Evolutionary conservation across 2,888 invertebrate species (phyloP), one percentile per base, ranked within the genome.

Genomic region (Apotomis turbidana): DNA sequence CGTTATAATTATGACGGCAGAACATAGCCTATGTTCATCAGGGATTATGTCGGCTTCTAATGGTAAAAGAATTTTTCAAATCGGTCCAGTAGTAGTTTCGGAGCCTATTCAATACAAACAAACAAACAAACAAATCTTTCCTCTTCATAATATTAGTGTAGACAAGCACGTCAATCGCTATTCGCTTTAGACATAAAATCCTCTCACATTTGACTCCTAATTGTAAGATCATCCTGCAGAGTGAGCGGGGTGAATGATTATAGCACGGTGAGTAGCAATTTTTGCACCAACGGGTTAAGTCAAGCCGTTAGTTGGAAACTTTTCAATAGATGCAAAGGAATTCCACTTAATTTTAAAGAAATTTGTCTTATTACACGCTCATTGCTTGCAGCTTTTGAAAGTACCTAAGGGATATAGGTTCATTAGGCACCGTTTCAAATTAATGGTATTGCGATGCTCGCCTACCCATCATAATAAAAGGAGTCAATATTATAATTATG

Each of bases 161-260:
- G n/a, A n/a, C 41, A 41, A 27, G 46, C 4, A 8, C 15, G 4
- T 6, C 55, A 70, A 46, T 15, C 72, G 68, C 68, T 68, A n/a
- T 4, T n/a, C 12, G 68, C 46, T 63, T 52, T 9, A 4, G 36
- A 51, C 58, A 58, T 68, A 62, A 6, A 46, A 46, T 46, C 8
- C 36, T 9, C 52, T 46, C 44, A 52, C 58, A 27, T 63, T 88
- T 87, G 85, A 74, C 76, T 79, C 85, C 85, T 89, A 90, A 91
- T 90, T 89, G 90, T 87, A 89, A 87, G 87, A 91, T 90, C 89
- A 88, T 85, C 85, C 84, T 81, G 83, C 78, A 80, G 80, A 83
- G 78, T 77, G 82, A 87, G 87, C 68, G 83, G 89, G 88, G 88
- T 89, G 87, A 87, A 84, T 90, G 87, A 91, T 90, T 90, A 84